Evolutionary conservation across 30 jellyfish, hydroid and myxozoan genomes (phyloP), one percentile per base, ranked within the genome.

Genomic region (Hydractinia symbiolongicarpus): DNA sequence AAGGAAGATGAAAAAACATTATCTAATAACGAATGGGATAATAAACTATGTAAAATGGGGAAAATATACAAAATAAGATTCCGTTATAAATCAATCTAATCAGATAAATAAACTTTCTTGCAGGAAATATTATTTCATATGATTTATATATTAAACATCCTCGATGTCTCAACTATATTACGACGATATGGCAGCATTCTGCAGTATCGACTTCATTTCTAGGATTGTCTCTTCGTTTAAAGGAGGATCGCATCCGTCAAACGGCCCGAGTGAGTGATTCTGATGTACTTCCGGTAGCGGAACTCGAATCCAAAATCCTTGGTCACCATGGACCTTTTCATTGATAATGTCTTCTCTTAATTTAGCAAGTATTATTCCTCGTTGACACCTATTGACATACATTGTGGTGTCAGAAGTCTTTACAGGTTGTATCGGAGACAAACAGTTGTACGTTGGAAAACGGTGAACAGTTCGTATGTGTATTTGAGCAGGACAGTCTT

Each of bases 301-400:
- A 71, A 71, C 80, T 7, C 80, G 80, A 9, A 71, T 71, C 80
- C 80, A 71, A 71, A 71, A 71, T 15, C 80, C 80, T 71, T 71
- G 80, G 40, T 71, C 80, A 71, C 80, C 80, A 3, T 71, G 56
- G 8, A 71, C 66, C 54, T 49, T 30, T 7, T 53, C 80, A 4
- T 71, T 71, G 8, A 71, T 15, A 71, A 71, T 71, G 54, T 53
- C 54, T 50, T 71, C 80, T 50, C 80, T 30, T 20, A 71, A 20
- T 20, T 53, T 71, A 5, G 80, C 80, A 19, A 71, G 51, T 5
- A 71, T 71, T 14, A 71, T 71, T 19, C 80, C 80, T 20, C 80
- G 67, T 71, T 71, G 80, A 71, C 80, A 71, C n/a, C 51, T 71
- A 71, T 71, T 71, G 11, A 71, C 44, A 71, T 71, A 71, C 15